Percentiles rank a stretch among this genome's conserved stretches.
phyloP scores from a whole-genome alignment of 2,888 invertebrate species.

The Calameuta pallipes region DNA sequence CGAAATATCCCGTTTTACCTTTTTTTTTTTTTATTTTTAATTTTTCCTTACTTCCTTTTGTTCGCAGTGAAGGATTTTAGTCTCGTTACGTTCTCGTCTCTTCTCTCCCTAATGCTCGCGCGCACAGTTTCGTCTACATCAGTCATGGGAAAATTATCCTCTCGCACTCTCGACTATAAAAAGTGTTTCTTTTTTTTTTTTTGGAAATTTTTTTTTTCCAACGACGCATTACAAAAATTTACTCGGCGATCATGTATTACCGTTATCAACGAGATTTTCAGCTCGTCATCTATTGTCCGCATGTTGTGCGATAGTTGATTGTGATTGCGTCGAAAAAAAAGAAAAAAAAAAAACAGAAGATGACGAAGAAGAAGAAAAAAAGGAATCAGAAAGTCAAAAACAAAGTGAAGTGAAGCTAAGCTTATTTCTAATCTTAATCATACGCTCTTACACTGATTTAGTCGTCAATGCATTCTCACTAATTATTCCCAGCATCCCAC shows the following conservation, averaged over 20 bases:
- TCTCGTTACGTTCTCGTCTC: background rate
- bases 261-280: background rate
- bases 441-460: background rate
- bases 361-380: constrained; percentile 15
- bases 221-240: background rate
- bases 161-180: background rate
- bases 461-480: background rate
- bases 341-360: constrained; percentile 17
- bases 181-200: background rate
- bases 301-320: background rate
- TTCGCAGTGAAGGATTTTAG: background rate
- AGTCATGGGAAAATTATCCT: background rate
- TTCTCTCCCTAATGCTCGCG: background rate
- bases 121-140: background rate
- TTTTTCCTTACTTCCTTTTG: background rate
- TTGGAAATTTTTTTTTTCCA: background rate
- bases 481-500: background rate
- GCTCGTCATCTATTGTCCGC: background rate
- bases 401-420: background rate
- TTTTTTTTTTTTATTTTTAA: background rate
- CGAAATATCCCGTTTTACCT: background rate
- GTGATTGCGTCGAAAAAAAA: constrained; percentile 3
- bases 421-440: background rate
- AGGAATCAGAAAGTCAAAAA: background rate
- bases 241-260: background rate